Evolutionary conservation across 2,113 vertebrate genomes (phyloP), one percentile per base, ranked within the genome.

Genomic region (Hypomesus transpacificus): DNA sequence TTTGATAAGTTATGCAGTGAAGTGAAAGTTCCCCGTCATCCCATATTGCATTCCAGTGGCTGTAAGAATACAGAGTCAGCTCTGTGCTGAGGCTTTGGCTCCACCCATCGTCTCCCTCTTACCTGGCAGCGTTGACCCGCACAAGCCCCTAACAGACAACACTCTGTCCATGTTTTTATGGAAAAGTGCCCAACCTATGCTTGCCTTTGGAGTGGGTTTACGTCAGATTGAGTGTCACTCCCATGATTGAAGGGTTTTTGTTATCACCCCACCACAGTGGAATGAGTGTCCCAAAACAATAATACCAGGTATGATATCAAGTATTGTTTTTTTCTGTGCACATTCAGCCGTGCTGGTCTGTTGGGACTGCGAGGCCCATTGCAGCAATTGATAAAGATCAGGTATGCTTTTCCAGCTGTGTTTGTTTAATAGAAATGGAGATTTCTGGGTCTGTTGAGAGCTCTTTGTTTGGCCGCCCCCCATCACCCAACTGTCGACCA

Each of bases 21-120:
- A 85, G 86, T 85, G 84, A 86, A 74, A 83, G 81, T 87, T 88
- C 84, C 86, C 87, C 86, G 86, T 81, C 74, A 81, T 77, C 72
- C 83, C 74, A 71, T 86, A 75, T 76, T 77, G 75, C 87, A 90
- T 92, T 91, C 91, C 89, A 83, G 60, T 58, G 80, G 71, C 82
- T 60, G 39, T 28, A n/a, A 66, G 76, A 78, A 81, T 86, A 91
- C 90, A 90, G 84, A 84, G 84, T 8, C 74, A 78, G 80, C 87
- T 89, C 87, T 91, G 89, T 91, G 84, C 83, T 60, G 79, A 1
- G 73, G 75, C 85, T 85, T 75, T 69, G 67, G 83, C 83, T 75
- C 79, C 84, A 84, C 80, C 85, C 82, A 86, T 80, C 75, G 64
- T 82, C 86, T 88, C 83, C 67, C 80, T 86, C 71, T 76, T 80